Evolutionary conservation across 2,888 invertebrate species (phyloP).

Genomic region (Furcula furcula): DNA sequence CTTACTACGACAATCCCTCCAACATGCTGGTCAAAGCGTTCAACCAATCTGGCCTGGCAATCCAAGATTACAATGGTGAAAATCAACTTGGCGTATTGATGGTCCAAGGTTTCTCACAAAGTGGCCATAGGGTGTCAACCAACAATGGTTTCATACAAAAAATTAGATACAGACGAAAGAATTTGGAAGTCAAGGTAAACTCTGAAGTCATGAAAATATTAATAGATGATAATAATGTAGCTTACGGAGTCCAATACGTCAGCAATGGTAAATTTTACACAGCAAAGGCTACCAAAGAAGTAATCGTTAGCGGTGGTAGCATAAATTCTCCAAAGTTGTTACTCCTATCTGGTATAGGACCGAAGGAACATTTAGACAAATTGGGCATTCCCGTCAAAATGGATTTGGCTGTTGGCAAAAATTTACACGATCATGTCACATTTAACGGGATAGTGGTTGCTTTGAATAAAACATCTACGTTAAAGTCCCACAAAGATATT

Average conservation of each 20-base stretch:
- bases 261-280: not conserved
- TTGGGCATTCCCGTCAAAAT: not conserved
- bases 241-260: not conserved
- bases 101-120: too few species aligned
- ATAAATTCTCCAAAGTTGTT: not conserved
- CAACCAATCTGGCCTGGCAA: too few species aligned
- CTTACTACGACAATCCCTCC: too few species aligned
- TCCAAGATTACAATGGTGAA: too few species aligned
- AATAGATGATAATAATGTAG: slow-evolving; percentile 1
- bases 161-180: not conserved
- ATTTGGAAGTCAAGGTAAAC: not conserved
- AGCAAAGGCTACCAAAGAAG: not conserved
- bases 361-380: not conserved
- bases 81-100: too few species aligned
- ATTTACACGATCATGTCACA: not conserved
- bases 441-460: not conserved
- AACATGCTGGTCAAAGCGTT: too few species aligned
- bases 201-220: not conserved
- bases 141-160: too few species aligned
- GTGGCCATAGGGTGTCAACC: too few species aligned
- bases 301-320: not conserved
- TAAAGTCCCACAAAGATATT: not conserved
- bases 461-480: not conserved
- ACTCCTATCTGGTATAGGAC: not conserved
- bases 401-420: not conserved